phyloP scores from a whole-genome alignment of 1,140 invertebrate genomes.

The Cylas formicarius region DNA sequence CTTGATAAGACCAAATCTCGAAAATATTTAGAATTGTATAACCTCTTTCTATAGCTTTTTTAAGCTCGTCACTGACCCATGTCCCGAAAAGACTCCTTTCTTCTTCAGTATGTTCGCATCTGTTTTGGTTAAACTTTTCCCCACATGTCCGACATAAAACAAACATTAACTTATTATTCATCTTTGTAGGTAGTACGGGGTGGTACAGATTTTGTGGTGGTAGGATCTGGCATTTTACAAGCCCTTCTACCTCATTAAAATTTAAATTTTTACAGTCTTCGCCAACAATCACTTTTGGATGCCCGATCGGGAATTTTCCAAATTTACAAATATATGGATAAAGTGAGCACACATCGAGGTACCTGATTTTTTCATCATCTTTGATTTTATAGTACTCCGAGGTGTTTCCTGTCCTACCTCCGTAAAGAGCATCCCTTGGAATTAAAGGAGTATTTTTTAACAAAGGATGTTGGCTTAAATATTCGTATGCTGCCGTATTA shows the following conservation, averaged over 20 bases:
- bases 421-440: no score
- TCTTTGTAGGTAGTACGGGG: slow-evolving; percentile 31
- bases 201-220: slow-evolving; percentile 35
- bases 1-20: slow-evolving; percentile 41
- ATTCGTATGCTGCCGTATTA: no score
- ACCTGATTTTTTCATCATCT: slow-evolving; percentile 36
- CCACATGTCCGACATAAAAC: slow-evolving; percentile 31
- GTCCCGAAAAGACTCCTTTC: slow-evolving; percentile 38
- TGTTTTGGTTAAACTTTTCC: slow-evolving; percentile 5
- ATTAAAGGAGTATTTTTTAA: no score
- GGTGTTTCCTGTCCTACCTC: slow-evolving; percentile 37
- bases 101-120: slow-evolving; percentile 31
- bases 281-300: slow-evolving; percentile 28
- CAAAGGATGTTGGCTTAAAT: no score
- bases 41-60: slow-evolving; percentile 27
- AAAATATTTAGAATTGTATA: slow-evolving; percentile 34
- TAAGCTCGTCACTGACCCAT: slow-evolving; percentile 39
- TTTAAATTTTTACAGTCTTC: slow-evolving; percentile 11
- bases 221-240: slow-evolving; percentile 33
- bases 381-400: slow-evolving; percentile 27
- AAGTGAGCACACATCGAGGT: slow-evolving; percentile 38
- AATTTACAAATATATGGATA: slow-evolving; percentile 37
- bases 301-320: slow-evolving; percentile 36
- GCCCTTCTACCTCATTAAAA: slow-evolving; percentile 20
- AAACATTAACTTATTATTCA: slow-evolving; percentile 35